Evolutionary conservation across 2,113 vertebrate genomes (phyloP), one percentile per base, ranked within the genome.

Genomic region (Clupea harengus): DNA sequence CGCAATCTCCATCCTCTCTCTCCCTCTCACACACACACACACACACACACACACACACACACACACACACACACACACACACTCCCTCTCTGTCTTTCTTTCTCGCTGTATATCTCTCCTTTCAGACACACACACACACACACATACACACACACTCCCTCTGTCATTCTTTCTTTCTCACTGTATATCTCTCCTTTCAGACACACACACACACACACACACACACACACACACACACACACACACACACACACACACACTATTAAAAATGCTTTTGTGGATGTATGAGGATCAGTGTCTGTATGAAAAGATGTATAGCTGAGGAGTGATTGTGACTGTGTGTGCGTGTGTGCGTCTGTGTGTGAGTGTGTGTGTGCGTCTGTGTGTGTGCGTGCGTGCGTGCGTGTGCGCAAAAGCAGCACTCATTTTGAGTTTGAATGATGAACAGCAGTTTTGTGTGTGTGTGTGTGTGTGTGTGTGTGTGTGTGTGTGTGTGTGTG

Each of bases 181-280:
- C 50, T 1, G n/a, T n/a, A n/a, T n/a, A 13, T 52, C 10, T 17
- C 50, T 52, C 9, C n/a, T 52, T 52, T 52, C 85, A 81, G 81
- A 49, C 72, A 32, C 47, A 47, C 45, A 83, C 18, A 81, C n/a
- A 50, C 57, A 32, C 17, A 64, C 20, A 64, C 60, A 60, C 28
- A 52, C 11, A 85, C 85, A 82, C 82, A 54, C 57, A 45, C 60
- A 60, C 45, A 84, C 18, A 82, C 32, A 50, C 57, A 20, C 25
- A 64, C 32, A 64, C 60, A 60, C 28, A 13, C 50, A 3, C 52
- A 54, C 52, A 18, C 15, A 54, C 15, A 54, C 7, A 49, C 47
- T 13, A 39, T 39, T 39, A 39, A 39, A 39, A 39, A 39, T 49
- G 13, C 9, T 49, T 49, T 49, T 49, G 72, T 45, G 44, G 4